Base-by-base conservation (phyloP, 2,888 invertebrate species). In the Hermaeophaga mercurialis region DNA sequence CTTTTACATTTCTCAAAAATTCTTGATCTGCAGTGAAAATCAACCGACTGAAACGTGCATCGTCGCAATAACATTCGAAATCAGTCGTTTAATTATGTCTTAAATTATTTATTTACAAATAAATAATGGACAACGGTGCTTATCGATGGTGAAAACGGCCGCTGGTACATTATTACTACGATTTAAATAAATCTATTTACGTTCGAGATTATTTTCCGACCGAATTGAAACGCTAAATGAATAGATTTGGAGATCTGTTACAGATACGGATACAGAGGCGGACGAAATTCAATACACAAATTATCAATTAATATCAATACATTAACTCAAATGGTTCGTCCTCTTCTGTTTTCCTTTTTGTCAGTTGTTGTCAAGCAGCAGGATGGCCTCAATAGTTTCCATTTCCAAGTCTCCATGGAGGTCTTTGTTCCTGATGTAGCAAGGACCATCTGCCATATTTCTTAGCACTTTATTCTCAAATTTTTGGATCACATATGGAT, bases 21-120 rank as follows among this genome's bases (percentile, higher is more conserved):
- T n/a, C 28, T 28, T 28, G 28, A 43, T 54, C 56, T 59, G 55
- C 64, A 62, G n/a, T n/a, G n/a, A n/a, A 65, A 63, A 62, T 67
- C 59, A 49, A 64, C 57, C 58, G 55, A 44, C 36, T 52, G 55
- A 58, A 64, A 63, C n/a, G 60, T 58, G 59, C 60, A 54, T 46
- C 38, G 50, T 39, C 34, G 52, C 54, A 57, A 47, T 41, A 49
- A 56, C 48, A 50, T 49, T 47, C 52, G 14, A 56, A 62, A 62
- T 56, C 28, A 31, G 49, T 54, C 55, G 39, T 57, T 63, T 59
- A 63, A 61, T 63, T 61, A 57, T 53, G 31, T 39, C 17, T 34
- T 26, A 36, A 44, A 54, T 60, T 52, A 60, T 52, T 54, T 38
- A 62, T 63, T 63, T 56, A 60, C 54, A 36, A 57, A 31, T 59